Evolutionary conservation across 2,888 invertebrate genomes (phyloP).

Genomic region (Yponomeuta plumbellus): DNA sequence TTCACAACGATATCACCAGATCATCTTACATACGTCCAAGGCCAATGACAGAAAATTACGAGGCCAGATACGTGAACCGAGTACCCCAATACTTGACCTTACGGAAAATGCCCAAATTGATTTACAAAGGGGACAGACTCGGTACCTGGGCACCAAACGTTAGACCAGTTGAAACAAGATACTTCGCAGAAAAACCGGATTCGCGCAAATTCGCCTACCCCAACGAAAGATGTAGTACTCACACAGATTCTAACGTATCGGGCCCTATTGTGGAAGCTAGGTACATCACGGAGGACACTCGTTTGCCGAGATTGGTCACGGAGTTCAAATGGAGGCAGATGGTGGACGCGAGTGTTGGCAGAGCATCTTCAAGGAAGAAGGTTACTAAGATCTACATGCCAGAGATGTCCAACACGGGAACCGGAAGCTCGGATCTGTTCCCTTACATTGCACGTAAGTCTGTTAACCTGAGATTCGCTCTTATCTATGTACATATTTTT

Average conservation of each 20-base stretch:
- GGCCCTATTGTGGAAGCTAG: neutral
- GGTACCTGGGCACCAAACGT: neutral
- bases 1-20: neutral
- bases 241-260: neutral
- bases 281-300: neutral
- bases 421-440: neutral
- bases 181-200: neutral
- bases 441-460: neutral
- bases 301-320: neutral
- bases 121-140: neutral
- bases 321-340: neutral
- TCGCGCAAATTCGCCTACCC: neutral
- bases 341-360: neutral
- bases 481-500: no score
- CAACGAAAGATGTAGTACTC: neutral
- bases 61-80: neutral
- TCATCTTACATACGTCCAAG: neutral
- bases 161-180: neutral
- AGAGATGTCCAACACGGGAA: neutral
- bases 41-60: neutral
- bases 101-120: neutral
- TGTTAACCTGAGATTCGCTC: neutral
- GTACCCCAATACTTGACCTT: neutral
- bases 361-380: neutral
- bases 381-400: neutral